Evolutionary conservation across 2,113 vertebrate species (phyloP).

Genomic region (Hemibates koningsi): DNA sequence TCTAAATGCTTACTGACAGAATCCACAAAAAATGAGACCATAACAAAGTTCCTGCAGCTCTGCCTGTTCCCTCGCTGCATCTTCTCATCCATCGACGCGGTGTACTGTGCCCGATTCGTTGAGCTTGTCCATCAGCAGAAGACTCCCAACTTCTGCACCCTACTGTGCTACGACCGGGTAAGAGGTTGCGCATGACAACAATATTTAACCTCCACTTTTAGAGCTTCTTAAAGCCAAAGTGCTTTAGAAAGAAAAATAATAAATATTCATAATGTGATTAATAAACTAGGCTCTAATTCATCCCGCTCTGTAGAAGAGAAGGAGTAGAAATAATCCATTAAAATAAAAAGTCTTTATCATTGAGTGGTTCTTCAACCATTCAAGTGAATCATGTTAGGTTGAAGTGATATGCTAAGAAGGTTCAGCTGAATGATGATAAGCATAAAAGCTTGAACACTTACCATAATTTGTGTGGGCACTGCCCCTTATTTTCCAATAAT

Average conservation of each 20-base stretch:
- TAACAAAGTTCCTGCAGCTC: conserved; percentile 97
- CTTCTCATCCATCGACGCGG: conserved; percentile 96
- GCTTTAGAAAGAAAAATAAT: background rate
- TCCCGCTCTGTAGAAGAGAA: background rate
- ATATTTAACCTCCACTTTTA: background rate
- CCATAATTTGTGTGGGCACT: background rate
- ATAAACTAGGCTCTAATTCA: background rate
- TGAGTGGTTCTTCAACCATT: background rate
- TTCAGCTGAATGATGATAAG: background rate
- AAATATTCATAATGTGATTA: background rate
- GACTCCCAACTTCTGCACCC: conserved; percentile 96
- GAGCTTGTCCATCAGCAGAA: conserved; percentile 98
- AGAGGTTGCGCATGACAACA: conserved; percentile 32
- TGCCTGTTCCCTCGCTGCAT: conserved; percentile 98
- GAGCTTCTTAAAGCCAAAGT: background rate
- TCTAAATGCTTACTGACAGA: conserved; percentile 68
- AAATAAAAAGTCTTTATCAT: background rate
- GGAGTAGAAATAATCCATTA: background rate
- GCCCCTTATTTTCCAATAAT: background rate
- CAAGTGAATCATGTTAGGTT: background rate
- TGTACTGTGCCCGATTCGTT: conserved; percentile 96
- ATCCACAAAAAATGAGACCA: conserved; percentile 99
- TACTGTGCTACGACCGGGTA: conserved; percentile 96
- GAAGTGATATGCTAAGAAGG: background rate
- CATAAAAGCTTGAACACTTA: background rate